Conservation (phyloP, 2,113 vertebrate species). For the Calyptommatus sinebrachiatus region DNA sequence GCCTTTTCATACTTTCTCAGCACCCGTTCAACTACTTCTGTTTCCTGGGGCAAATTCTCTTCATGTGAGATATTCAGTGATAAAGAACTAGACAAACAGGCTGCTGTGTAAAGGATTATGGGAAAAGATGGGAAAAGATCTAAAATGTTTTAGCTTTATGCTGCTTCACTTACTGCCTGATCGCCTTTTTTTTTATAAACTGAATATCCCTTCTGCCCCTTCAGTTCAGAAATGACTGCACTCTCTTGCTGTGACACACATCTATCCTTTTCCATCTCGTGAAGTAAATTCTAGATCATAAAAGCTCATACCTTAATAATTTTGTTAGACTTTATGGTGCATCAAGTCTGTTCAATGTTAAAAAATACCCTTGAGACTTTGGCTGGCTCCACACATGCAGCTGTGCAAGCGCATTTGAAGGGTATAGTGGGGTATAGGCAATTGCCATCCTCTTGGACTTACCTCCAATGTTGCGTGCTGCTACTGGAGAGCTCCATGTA, state of each 20-base stretch:
- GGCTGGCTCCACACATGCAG: no score
- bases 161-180: background rate
- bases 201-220: background rate
- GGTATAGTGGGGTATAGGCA: no score
- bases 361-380: background rate
- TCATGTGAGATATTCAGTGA: background rate
- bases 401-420: no score
- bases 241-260: background rate
- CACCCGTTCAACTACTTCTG: background rate
- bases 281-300: background rate
- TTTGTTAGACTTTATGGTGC: background rate
- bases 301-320: background rate
- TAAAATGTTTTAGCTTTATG: background rate
- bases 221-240: background rate
- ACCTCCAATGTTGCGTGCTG: no score
- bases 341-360: background rate
- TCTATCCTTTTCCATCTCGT: background rate
- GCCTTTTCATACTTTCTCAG: background rate
- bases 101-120: background rate
- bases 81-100: background rate
- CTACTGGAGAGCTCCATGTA: no score
- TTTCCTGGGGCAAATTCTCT: background rate
- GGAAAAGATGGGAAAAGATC: background rate
- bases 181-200: background rate
- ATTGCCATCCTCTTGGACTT: no score